These are phyloP conservation scores for Miltochrista miniata DNA, from an alignment of 2,888 invertebrate genomes.

Conservation along the genomic window DNA sequence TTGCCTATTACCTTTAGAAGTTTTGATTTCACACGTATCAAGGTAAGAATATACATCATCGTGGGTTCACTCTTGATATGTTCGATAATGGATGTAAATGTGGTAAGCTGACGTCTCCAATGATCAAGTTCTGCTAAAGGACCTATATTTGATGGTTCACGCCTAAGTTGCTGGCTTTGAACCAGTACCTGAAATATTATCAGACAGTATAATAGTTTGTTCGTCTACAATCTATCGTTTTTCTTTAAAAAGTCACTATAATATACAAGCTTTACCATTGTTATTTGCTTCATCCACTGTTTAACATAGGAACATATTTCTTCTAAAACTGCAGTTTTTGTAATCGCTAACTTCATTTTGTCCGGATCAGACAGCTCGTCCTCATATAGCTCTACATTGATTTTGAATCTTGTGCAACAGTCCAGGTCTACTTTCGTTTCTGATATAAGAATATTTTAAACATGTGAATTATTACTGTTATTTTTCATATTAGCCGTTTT, in stretches of 20 bases:
- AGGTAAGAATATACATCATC: constrained; percentile 87
- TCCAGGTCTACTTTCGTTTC: constrained; percentile 87
- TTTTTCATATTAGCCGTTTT: background rate
- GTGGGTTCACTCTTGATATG: constrained; percentile 88
- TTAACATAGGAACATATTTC: constrained; percentile 86
- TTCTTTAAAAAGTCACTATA: too few relatives aligned
- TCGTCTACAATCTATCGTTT: too few relatives aligned
- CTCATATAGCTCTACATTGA: constrained; percentile 82
- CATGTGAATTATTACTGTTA: background rate
- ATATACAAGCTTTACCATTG: constrained; percentile 83
- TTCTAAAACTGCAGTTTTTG: constrained; percentile 83
- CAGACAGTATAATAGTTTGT: too few relatives aligned
- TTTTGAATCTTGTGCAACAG: constrained; percentile 84
- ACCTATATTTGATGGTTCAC: constrained; percentile 91
- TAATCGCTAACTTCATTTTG: constrained; percentile 84
- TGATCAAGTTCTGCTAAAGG: constrained; percentile 92
- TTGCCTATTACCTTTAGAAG: constrained; percentile 80
- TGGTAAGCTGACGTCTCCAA: constrained; percentile 91
- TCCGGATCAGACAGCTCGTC: constrained; percentile 83
- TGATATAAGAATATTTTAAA: constrained; percentile 36
- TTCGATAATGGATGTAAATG: constrained; percentile 92
- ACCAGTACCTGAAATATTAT: constrained; percentile 89
- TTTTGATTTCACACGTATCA: constrained; percentile 88
- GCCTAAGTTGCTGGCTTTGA: constrained; percentile 90
- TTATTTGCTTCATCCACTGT: constrained; percentile 88